These are phyloP conservation scores for Synanthedon tipuliformis DNA, from an alignment of 2,888 invertebrate genomes.

Conservation along the genomic window DNA sequence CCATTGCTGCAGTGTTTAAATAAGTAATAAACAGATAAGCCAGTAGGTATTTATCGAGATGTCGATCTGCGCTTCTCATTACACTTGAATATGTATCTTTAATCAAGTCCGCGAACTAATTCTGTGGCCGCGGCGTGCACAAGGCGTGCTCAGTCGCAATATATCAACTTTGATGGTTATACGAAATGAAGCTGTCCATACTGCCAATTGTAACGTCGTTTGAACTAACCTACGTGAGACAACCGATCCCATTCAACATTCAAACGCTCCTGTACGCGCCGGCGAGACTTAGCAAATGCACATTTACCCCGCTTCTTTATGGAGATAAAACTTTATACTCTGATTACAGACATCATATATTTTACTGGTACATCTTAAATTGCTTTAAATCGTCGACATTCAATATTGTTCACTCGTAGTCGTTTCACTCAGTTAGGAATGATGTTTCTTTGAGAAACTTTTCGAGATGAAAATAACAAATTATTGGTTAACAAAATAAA, in stretches of 20 bases:
- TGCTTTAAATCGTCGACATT: too few relatives aligned
- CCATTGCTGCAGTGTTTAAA: not conserved
- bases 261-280: constrained; percentile 37
- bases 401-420: too few relatives aligned
- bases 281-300: constrained; percentile 17
- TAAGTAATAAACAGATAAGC: not conserved
- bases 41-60: not conserved
- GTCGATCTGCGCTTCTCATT: not conserved
- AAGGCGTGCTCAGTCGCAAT: constrained; percentile 35
- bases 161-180: constrained; percentile 59
- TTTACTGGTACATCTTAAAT: too few relatives aligned
- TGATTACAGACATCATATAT: too few relatives aligned
- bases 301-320: constrained; percentile 9
- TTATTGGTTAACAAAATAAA: too few relatives aligned
- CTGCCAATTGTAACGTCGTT: constrained; percentile 66
- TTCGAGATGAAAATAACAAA: too few relatives aligned
- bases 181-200: constrained; percentile 68
- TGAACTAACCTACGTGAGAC: constrained; percentile 54
- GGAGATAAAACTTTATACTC: too few relatives aligned
- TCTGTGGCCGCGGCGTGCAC: constrained; percentile 35
- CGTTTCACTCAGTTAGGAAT: too few relatives aligned
- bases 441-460: too few relatives aligned
- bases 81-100: constrained; percentile 36
- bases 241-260: constrained; percentile 60
- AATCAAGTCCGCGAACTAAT: constrained; percentile 51